A percentile compares a stretch with the other conserved stretches of the same genome.
Evolutionary conservation across 1,140 invertebrate species (phyloP).

Genomic region (Drosophila athabasca): DNA sequence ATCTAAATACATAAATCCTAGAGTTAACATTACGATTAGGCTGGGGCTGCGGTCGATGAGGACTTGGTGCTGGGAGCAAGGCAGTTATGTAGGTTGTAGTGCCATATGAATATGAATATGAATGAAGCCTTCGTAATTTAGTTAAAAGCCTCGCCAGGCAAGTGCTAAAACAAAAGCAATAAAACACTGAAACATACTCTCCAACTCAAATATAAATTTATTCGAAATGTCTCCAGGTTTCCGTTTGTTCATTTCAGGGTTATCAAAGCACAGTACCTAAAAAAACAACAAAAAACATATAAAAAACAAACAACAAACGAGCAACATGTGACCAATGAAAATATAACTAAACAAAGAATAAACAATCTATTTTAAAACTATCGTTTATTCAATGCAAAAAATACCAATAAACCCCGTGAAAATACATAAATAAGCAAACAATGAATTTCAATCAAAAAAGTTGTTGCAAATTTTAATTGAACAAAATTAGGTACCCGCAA

Average conservation of each 20-base stretch:
- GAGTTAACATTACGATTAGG: conserved; percentile 73
- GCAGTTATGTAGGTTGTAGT: conserved; percentile 46
- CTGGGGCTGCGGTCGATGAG: conserved; percentile 23
- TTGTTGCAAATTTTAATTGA: conserved; percentile 16
- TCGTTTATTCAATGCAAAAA: conserved; percentile 23
- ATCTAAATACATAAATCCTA: conserved; percentile 35
- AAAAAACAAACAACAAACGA: conserved; percentile 40
- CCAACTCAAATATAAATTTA: conserved; percentile 28
- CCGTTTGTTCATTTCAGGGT: conserved; percentile 65
- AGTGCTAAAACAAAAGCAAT: conserved; percentile 69
- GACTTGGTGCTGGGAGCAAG: conserved; percentile 22
- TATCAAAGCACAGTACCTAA: conserved; percentile 74
- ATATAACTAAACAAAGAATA: conserved; percentile 14
- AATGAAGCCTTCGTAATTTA: conserved; percentile 62
- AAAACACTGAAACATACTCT: conserved; percentile 35
- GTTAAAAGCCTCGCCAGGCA: conserved; percentile 58
- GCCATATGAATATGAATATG: conserved; percentile 10
- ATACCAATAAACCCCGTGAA: conserved; percentile 8
- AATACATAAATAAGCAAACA: conserved; percentile 2
- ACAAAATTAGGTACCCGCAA: neutral
- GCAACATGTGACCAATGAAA: conserved; percentile 75
- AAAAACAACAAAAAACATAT: conserved; percentile 30
- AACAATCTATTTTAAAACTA: conserved; percentile 45
- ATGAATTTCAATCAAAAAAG: conserved; percentile 16
- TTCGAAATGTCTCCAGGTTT: conserved; percentile 59